Conservation (phyloP, 92 coral and sea anemone genomes). For the Porites cylindrica region DNA sequence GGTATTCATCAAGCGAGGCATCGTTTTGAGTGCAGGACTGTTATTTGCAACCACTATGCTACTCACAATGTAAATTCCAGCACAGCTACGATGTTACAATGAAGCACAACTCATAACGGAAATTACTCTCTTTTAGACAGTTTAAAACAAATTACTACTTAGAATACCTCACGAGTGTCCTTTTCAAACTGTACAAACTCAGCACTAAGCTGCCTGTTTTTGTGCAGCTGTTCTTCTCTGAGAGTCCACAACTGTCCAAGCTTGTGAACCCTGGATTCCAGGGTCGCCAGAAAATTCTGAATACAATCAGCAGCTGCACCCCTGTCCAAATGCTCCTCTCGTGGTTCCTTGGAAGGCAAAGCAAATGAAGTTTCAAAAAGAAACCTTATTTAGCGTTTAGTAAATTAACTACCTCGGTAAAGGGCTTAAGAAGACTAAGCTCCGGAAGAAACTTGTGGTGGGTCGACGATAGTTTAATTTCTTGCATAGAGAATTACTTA, state of each 20-base stretch:
- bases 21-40: too few species aligned
- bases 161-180: constrained; percentile 92
- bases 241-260: constrained; percentile 95
- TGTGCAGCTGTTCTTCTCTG: constrained; percentile 87
- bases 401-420: too few species aligned
- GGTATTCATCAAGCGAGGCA: too few species aligned
- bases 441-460: too few species aligned
- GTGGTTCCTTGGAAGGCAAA: constrained; percentile 74
- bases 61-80: too few species aligned
- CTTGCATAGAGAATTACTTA: too few species aligned
- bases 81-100: too few species aligned
- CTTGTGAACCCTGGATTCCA: constrained; percentile 85
- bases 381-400: neutral
- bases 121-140: neutral
- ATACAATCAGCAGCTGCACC: constrained; percentile 87
- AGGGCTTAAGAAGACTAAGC: too few species aligned
- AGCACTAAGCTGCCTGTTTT: constrained; percentile 85
- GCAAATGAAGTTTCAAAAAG: neutral
- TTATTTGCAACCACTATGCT: too few species aligned
- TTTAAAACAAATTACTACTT: neutral
- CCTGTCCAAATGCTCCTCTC: constrained; percentile 81
- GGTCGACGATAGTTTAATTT: too few species aligned
- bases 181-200: constrained; percentile 95
- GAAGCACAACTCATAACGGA: neutral
- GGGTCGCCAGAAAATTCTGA: constrained; percentile 79